Conservation (phyloP, 1,140 invertebrate species). For the Cepaea nemoralis region DNA sequence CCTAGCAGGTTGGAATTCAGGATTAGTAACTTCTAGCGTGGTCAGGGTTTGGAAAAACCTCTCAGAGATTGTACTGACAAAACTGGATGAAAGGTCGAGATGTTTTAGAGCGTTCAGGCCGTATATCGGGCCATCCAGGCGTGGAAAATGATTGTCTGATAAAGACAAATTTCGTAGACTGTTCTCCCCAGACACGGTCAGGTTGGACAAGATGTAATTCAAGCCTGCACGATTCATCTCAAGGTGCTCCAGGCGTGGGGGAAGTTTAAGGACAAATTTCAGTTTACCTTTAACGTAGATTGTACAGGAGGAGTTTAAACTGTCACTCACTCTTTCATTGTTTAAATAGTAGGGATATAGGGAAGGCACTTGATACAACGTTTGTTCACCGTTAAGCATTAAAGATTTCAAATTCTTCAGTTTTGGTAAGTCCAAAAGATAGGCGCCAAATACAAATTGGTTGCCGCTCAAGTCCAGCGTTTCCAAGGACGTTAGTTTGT, state of each 20-base stretch:
- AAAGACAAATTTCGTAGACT: background rate
- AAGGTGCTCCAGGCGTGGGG: slow-evolving; percentile 34
- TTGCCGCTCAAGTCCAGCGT: background rate
- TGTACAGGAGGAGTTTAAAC: too few relatives aligned
- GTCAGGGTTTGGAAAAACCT: slow-evolving; percentile 42
- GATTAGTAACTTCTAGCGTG: background rate
- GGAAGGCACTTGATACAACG: too few relatives aligned
- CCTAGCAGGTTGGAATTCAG: slow-evolving; percentile 38
- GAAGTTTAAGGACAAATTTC: slow-evolving; percentile 32
- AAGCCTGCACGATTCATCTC: slow-evolving; percentile 32
- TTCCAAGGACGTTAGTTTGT: background rate
- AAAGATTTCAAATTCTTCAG: background rate
- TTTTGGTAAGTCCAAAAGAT: background rate
- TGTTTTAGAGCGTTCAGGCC: slow-evolving; percentile 14
- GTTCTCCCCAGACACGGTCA: slow-evolving; percentile 16
- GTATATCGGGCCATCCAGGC: slow-evolving; percentile 41
- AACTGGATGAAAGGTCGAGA: slow-evolving; percentile 35
- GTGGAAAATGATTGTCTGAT: slow-evolving; percentile 32
- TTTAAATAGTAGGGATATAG: too few relatives aligned
- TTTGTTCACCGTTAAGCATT: background rate
- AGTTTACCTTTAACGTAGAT: too few relatives aligned
- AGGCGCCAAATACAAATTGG: slow-evolving; percentile 6
- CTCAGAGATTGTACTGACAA: slow-evolving; percentile 22
- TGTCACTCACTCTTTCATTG: too few relatives aligned
- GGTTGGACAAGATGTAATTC: slow-evolving; percentile 13